A percentile compares a stretch with the other conserved stretches of the same genome.
Evolutionary conservation across 1,140 invertebrate species (phyloP).

Genomic region (Sarcophaga bullata): DNA sequence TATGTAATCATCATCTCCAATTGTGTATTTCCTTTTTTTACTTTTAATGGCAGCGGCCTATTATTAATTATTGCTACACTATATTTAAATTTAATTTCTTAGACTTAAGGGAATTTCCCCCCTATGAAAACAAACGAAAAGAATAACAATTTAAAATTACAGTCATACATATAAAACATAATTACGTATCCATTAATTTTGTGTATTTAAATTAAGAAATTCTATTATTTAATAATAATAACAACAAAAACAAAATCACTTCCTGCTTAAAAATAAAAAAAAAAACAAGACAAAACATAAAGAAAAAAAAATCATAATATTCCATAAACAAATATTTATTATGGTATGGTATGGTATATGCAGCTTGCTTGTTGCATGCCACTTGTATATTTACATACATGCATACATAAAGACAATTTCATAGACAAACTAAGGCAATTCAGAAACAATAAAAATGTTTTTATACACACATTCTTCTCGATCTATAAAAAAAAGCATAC

Average conservation of each 20-base stretch:
- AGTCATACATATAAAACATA: not conserved
- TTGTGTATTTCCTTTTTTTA: too few species aligned
- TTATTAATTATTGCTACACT: not conserved
- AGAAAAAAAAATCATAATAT: not conserved
- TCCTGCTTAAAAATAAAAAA: not conserved
- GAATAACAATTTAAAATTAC: not conserved
- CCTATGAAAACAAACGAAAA: not conserved
- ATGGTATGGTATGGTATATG: not conserved
- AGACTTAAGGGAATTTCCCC: not conserved
- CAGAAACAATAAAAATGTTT: conserved; percentile 2
- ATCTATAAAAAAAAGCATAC: not conserved
- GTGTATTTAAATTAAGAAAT: not conserved
- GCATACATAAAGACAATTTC: not conserved
- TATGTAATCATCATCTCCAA: too few species aligned
- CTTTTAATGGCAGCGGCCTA: too few species aligned
- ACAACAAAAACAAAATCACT: not conserved
- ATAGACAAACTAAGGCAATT: not conserved
- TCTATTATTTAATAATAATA: not conserved
- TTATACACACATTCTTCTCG: not conserved
- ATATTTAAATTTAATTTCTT: not conserved
- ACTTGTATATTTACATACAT: not conserved
- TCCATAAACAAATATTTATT: not conserved
- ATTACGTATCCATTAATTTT: not conserved
- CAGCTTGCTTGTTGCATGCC: not conserved
- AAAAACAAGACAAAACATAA: too few species aligned